Percentiles rank a stretch among this genome's conserved stretches.
These are phyloP conservation scores for Mungos mungo DNA, from an alignment of 2,113 vertebrate species.

Conservation along the genomic window DNA sequence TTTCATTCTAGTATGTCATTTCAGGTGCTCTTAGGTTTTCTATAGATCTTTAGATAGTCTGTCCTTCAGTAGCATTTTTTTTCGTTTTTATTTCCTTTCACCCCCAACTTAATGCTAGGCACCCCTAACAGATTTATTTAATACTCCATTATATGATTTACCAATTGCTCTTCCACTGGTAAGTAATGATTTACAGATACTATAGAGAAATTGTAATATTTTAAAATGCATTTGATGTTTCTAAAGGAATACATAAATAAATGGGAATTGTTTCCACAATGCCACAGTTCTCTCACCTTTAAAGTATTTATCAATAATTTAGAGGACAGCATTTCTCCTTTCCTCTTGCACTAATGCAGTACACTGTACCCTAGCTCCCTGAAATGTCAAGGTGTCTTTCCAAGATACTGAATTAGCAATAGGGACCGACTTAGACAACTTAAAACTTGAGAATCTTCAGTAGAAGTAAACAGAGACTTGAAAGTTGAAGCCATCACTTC, in stretches of 20 bases:
- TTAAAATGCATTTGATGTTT: not conserved
- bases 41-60: not conserved
- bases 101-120: not conserved
- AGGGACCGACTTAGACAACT: not conserved
- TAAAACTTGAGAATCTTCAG: not conserved
- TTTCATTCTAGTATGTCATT: not conserved
- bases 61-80: not conserved
- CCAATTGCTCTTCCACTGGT: not conserved
- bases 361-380: fast-evolving
- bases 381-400: not conserved
- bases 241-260: not conserved
- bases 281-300: not conserved
- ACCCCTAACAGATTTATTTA: not conserved
- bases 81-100: not conserved
- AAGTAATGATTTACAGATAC: not conserved
- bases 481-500: not conserved
- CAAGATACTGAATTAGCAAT: not conserved
- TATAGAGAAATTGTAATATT: not conserved
- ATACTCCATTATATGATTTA: not conserved
- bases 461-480: not conserved
- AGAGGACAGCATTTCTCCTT: not conserved
- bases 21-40: not conserved
- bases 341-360: not conserved
- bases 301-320: not conserved
- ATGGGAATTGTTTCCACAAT: not conserved